A percentile compares a stretch with the other conserved stretches of the same genome.
Evolutionary conservation across 1,140 invertebrate genomes (phyloP).

Genomic region (Hetaerina americana): DNA sequence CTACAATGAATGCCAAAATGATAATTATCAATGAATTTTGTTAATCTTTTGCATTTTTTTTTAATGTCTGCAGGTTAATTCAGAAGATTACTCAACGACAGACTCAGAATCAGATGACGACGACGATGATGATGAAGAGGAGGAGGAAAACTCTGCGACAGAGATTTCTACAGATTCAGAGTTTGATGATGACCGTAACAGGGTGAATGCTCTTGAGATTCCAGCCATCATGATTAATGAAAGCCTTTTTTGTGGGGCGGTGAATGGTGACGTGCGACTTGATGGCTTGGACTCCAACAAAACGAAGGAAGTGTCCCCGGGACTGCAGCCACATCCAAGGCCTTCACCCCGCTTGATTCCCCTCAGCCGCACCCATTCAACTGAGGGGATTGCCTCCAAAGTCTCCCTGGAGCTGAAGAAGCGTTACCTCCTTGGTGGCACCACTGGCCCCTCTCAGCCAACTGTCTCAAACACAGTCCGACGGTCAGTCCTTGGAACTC

Average conservation of each 20-base stretch:
- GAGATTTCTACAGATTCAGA: conserved; percentile 86
- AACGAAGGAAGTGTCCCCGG: conserved; percentile 10
- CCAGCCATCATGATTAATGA: conserved; percentile 53
- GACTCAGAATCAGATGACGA: conserved; percentile 40
- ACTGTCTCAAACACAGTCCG: conserved; percentile 48
- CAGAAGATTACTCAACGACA: conserved; percentile 34
- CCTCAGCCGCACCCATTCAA: conserved; percentile 66
- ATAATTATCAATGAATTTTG: conserved; percentile 5
- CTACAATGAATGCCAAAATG: too few relatives aligned
- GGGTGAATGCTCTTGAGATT: conserved; percentile 40
- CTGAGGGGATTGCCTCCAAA: conserved; percentile 73
- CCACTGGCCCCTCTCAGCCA: conserved; percentile 26
- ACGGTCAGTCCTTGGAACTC: not conserved
- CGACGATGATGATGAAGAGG: conserved; percentile 38
- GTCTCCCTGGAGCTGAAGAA: conserved; percentile 73
- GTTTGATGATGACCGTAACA: conserved; percentile 57
- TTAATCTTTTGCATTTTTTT: conserved; percentile 5
- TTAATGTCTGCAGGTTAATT: conserved; percentile 43
- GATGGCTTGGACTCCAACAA: conserved; percentile 3
- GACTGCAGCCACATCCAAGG: conserved; percentile 23
- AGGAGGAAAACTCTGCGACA: conserved; percentile 67
- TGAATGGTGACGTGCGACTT: conserved; percentile 15
- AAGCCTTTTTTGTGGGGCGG: conserved; percentile 14
- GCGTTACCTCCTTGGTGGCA: conserved; percentile 57
- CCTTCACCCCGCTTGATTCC: conserved; percentile 47